phyloP scores from a whole-genome alignment of 2,888 invertebrate species.

The Metopia argyrocephala region DNA sequence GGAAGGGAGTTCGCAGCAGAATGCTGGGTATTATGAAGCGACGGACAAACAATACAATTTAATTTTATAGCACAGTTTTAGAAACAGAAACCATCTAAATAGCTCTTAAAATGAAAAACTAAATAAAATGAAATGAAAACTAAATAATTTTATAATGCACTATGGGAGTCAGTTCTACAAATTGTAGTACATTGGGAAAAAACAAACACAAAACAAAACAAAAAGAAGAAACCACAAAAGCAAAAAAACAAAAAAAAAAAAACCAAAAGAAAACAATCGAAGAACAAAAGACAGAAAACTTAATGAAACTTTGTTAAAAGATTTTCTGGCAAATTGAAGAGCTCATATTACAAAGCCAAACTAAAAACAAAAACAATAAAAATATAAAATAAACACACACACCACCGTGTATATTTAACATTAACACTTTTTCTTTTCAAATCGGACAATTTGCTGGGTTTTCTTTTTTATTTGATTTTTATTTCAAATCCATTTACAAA shows the following conservation, averaged over 20 bases:
- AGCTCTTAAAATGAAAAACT: neutral
- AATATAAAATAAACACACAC: neutral
- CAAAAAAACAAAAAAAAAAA: no score
- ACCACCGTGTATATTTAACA: no score
- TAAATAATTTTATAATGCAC: constrained; percentile 48
- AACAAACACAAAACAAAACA: neutral
- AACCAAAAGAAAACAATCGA: neutral
- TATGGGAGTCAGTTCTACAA: constrained; percentile 35
- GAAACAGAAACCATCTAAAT: neutral
- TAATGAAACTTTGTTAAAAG: constrained; percentile 48
- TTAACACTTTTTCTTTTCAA: no score
- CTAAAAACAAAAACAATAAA: neutral
- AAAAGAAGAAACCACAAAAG: neutral
- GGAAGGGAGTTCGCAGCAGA: neutral
- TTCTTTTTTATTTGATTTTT: no score
- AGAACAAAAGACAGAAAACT: constrained; percentile 4
- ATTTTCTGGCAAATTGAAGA: constrained; percentile 33
- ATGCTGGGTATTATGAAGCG: neutral
- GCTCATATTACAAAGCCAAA: constrained; percentile 40
- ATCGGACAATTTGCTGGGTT: no score
- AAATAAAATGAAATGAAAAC: constrained; percentile 2
- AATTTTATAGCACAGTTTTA: neutral
- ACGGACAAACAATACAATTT: constrained; percentile 10
- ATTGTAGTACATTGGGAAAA: constrained; percentile 33
- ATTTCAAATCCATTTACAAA: no score